phyloP scores from a whole-genome alignment of 2,113 vertebrate species.

The Cyanoderma ruficeps region DNA sequence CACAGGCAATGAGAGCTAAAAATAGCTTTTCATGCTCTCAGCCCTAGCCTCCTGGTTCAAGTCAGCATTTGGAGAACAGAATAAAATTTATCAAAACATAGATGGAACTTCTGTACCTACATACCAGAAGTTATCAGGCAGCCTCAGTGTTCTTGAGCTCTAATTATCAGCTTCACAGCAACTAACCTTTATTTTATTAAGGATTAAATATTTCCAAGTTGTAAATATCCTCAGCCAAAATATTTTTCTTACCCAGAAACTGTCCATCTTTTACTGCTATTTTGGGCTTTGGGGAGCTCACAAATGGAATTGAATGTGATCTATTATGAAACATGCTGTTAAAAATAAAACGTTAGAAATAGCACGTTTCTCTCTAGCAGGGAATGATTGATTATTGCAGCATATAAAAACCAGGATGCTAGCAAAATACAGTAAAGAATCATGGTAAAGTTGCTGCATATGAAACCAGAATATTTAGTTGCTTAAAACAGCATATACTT shows the following conservation, averaged over 20 bases:
- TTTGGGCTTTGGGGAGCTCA: slow-evolving; percentile 57
- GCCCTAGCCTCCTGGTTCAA: background rate
- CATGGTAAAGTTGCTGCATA: background rate
- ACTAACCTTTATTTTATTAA: slow-evolving; percentile 14
- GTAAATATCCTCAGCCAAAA: slow-evolving; percentile 26
- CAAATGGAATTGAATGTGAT: slow-evolving; percentile 65
- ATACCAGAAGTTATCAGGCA: background rate
- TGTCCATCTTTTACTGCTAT: slow-evolving; percentile 54
- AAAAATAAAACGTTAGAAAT: slow-evolving; percentile 70
- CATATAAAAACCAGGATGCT: slow-evolving; percentile 4
- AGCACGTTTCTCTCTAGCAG: slow-evolving; percentile 55
- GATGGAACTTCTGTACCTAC: background rate
- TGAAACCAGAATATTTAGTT: background rate
- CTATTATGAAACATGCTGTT: slow-evolving; percentile 69
- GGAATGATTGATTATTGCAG: slow-evolving; percentile 58
- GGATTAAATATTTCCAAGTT: slow-evolving; percentile 20
- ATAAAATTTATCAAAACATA: background rate
- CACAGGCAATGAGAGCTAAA: background rate
- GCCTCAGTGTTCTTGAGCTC: background rate
- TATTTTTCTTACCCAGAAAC: slow-evolving; percentile 54
- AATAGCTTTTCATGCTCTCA: background rate
- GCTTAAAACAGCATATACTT: background rate
- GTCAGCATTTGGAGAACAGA: background rate
- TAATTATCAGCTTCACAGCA: background rate
- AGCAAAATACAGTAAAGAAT: background rate